Percentiles rank a stretch among this genome's conserved stretches.
phyloP scores from a whole-genome alignment of 2,797 vertebrate species.

The Enteromius unitaeniatus region DNA sequence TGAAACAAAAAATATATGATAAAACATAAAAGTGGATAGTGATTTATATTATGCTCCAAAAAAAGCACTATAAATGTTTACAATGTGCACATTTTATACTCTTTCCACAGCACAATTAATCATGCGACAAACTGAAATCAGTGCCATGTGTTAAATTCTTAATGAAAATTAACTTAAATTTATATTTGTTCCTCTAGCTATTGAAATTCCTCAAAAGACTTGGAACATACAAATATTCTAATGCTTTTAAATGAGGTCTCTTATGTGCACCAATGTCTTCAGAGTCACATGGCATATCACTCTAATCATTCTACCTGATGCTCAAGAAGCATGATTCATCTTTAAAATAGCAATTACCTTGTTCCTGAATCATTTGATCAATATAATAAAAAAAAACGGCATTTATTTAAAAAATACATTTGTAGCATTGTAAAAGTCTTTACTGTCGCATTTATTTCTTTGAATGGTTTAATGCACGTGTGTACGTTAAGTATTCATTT shows the following conservation, averaged over 20 bases:
- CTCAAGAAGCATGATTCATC: background rate
- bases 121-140: background rate
- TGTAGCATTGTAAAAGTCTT: background rate
- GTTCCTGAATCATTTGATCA: background rate
- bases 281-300: too few species aligned
- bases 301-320: background rate
- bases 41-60: background rate
- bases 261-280: background rate
- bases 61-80: background rate
- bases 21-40: background rate
- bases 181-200: background rate
- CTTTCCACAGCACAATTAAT: background rate
- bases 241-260: background rate
- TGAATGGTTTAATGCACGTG: background rate
- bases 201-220: background rate
- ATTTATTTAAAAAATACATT: background rate
- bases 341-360: background rate
- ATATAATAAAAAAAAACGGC: background rate
- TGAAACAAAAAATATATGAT: background rate
- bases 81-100: background rate
- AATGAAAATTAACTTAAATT: background rate
- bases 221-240: background rate
- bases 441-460: background rate
- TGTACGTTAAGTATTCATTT: background rate
- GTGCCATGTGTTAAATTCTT: background rate